Base-by-base conservation (phyloP, 2,797 vertebrate species). In the Chloroceryle inda region DNA sequence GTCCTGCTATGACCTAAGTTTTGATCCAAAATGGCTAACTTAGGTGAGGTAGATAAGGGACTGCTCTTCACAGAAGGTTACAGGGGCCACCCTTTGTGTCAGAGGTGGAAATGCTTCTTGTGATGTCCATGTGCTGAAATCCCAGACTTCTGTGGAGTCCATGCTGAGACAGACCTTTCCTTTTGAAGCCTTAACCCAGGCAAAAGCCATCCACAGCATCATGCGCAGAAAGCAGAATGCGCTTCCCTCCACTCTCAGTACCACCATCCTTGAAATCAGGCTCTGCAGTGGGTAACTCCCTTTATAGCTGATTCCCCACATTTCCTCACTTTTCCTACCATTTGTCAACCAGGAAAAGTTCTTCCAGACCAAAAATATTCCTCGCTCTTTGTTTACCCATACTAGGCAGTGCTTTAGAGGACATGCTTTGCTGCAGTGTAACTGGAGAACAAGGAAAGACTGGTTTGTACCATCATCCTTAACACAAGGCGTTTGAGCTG, bases 331-430 rank as follows among this genome's bases (percentile, higher is more conserved):
- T 85, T 59, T 14, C 23, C 40, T 77, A n/a, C 12, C 2, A 6
- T 63, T 81, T 68, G 13, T 12, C 18, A 81, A 68, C 7, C 12
- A 72, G 20, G 15, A 63, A 56, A 85, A 72, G 17, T 68, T 63
- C 23, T 80, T 81, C n/a, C 22, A 47, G n/a, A 73, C 26, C 24
- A 69, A 49, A 85, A 64, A 4, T 17, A 38, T 27, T 64, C 27
- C 22, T 79, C 0, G 1, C 10, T 2, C 11, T 71, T 76, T 71
- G 15, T 24, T 74, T 52, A 59, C 5, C 4, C 5, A 1, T 40
- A 9, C 2, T 24, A 82, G 31, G 26, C 12, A 49, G 16, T 56
- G 44, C 33, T 71, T 11, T 12, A 61, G 68, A 89, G 45, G n/a
- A 55, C 24, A 14, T 0, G 2, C 11, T 79, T 87, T n/a, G 5